Percentiles rank a stretch among this genome's conserved stretches.
Conservation (phyloP, 2,888 invertebrate genomes). For the Eremobia ochroleuca region DNA sequence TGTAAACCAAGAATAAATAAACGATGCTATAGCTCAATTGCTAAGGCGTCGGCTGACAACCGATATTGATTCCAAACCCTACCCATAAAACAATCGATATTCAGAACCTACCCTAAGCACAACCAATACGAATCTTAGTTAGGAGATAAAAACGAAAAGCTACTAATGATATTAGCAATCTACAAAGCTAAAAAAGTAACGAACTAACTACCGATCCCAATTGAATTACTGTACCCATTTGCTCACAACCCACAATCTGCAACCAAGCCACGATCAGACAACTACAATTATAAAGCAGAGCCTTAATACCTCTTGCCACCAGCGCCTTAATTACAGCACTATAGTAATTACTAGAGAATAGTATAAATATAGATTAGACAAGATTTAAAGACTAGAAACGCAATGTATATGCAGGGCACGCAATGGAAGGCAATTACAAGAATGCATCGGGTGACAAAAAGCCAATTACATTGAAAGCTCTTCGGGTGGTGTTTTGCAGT, state of each 20-base stretch:
- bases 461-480: conserved; percentile 66
- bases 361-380: conserved; percentile 61
- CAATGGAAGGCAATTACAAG: conserved; percentile 59
- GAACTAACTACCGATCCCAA: conserved; percentile 8
- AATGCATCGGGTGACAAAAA: conserved; percentile 64
- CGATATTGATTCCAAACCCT: not conserved
- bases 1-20: not conserved
- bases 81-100: not conserved
- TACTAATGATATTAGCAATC: conserved; percentile 3
- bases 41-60: not conserved
- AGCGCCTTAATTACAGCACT: conserved; percentile 48
- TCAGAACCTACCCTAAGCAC: not conserved
- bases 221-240: conserved; percentile 29
- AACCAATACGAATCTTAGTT: not conserved
- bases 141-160: not conserved
- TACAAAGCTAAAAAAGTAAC: conserved; percentile 7
- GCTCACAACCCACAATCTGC: conserved; percentile 27
- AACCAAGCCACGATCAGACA: conserved; percentile 37
- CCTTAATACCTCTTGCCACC: conserved; percentile 29
- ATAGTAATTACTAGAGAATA: conserved; percentile 45
- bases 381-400: conserved; percentile 58
- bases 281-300: conserved; percentile 29
- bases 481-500: conserved; percentile 20
- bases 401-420: conserved; percentile 58
- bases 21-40: not conserved